Percentiles rank a stretch among this genome's conserved stretches.
These are phyloP conservation scores for Pheosia gnoma DNA, from an alignment of 2,888 invertebrate species.

Conservation along the genomic window DNA sequence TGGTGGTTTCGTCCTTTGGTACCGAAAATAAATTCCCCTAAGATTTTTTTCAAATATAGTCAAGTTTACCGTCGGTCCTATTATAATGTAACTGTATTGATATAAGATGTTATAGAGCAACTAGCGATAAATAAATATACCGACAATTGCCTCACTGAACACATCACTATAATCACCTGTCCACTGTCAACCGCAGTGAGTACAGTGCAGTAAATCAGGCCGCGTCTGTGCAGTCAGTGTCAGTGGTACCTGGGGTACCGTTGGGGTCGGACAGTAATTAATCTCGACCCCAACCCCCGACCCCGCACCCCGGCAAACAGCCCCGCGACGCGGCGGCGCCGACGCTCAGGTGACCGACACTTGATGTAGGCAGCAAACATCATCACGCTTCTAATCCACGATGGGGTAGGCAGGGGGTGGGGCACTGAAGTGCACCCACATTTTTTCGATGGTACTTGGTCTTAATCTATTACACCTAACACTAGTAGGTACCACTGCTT, in stretches of 20 bases:
- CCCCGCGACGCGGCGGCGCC: conserved; percentile 61
- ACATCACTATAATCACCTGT: conserved; percentile 37
- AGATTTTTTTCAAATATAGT: no score
- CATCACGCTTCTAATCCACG: no score
- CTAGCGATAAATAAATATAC: background rate
- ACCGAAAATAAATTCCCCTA: no score
- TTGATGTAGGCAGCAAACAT: conserved; percentile 20
- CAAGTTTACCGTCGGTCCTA: no score
- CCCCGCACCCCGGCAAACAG: conserved; percentile 18
- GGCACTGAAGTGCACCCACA: no score
- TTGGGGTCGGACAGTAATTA: conserved; percentile 72
- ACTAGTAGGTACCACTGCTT: no score
- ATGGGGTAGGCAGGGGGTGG: background rate
- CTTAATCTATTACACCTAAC: no score
- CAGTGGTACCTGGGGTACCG: conserved; percentile 61
- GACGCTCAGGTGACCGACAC: conserved; percentile 63
- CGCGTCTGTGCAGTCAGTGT: conserved; percentile 39
- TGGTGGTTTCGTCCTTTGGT: no score
- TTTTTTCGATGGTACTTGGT: no score
- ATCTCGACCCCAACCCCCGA: conserved; percentile 52
- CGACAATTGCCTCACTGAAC: conserved; percentile 14
- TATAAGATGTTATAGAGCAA: no score
- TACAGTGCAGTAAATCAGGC: conserved; percentile 57
- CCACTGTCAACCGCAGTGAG: conserved; percentile 36
- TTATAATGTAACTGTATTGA: no score